phyloP scores from a whole-genome alignment of 35 echinoderm and acorn worm species.

The Chiridota heheva region DNA sequence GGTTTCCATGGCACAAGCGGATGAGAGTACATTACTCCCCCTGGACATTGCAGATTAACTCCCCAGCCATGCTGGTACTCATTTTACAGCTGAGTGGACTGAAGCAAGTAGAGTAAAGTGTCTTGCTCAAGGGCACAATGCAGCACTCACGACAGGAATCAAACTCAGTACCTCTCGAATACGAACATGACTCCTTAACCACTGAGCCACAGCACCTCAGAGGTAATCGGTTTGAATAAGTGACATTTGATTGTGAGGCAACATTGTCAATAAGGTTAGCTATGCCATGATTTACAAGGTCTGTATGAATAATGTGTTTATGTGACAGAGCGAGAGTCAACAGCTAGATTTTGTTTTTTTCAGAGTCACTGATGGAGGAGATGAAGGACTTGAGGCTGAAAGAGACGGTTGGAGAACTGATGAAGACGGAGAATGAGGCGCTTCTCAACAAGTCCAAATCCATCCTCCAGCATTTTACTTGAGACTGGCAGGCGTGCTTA shows the following conservation, averaged over 20 bases:
- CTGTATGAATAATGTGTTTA: neutral
- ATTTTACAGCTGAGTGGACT: no score
- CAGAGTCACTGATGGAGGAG: constrained; percentile 48
- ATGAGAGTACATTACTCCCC: no score
- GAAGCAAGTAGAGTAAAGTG: no score
- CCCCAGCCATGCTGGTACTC: no score
- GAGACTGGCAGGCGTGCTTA: no score
- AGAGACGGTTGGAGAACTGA: constrained; percentile 52
- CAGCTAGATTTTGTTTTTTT: neutral
- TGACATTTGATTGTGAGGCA: neutral
- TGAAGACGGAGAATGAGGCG: constrained; percentile 33
- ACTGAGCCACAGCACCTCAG: neutral
- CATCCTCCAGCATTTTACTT: constrained; percentile 78
- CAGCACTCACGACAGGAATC: no score
- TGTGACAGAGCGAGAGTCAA: neutral
- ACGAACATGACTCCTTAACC: neutral
- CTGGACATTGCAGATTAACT: no score
- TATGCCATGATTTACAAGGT: neutral
- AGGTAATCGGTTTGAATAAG: neutral
- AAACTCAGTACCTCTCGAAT: no score
- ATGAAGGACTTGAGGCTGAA: constrained; percentile 55
- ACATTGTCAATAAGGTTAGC: neutral
- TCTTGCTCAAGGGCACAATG: no score
- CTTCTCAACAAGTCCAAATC: constrained; percentile 59
- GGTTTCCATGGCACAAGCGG: no score